These are phyloP conservation scores for Nudaria mundana DNA, from an alignment of 2,888 invertebrate species.

Conservation along the genomic window DNA sequence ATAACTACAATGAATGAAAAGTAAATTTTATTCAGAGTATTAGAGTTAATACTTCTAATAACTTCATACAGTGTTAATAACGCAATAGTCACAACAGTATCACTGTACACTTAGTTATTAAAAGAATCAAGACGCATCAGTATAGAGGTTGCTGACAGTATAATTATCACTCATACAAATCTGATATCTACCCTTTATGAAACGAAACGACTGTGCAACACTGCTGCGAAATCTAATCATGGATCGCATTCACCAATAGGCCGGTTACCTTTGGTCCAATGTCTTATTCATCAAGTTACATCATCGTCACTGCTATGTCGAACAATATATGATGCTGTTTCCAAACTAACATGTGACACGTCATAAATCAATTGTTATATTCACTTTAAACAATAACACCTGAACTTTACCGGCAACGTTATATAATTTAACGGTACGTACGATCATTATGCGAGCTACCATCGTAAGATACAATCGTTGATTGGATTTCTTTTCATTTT, in stretches of 20 bases:
- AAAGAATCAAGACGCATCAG: no score
- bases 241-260: constrained; percentile 26
- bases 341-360: constrained; percentile 32
- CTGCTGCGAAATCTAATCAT: constrained; percentile 25
- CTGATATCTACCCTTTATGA: constrained; percentile 24
- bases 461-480: neutral
- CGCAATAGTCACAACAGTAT: neutral
- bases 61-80: neutral
- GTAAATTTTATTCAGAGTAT: no score
- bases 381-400: constrained; percentile 22
- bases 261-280: constrained; percentile 36
- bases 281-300: constrained; percentile 38
- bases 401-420: constrained; percentile 21
- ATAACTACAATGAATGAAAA: no score
- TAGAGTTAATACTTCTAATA: no score
- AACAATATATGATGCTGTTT: constrained; percentile 27
- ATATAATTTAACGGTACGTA: constrained; percentile 18
- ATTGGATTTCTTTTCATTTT: neutral
- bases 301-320: constrained; percentile 22
- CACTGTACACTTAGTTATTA: neutral
- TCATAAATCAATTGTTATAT: constrained; percentile 35
- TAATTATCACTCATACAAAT: constrained; percentile 11
- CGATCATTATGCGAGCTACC: neutral
- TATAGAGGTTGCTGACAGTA: constrained; percentile 14
- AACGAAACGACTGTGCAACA: constrained; percentile 20